These are phyloP conservation scores for Dissostichus mawsoni DNA, from an alignment of 2,113 vertebrate species.

Conservation along the genomic window DNA sequence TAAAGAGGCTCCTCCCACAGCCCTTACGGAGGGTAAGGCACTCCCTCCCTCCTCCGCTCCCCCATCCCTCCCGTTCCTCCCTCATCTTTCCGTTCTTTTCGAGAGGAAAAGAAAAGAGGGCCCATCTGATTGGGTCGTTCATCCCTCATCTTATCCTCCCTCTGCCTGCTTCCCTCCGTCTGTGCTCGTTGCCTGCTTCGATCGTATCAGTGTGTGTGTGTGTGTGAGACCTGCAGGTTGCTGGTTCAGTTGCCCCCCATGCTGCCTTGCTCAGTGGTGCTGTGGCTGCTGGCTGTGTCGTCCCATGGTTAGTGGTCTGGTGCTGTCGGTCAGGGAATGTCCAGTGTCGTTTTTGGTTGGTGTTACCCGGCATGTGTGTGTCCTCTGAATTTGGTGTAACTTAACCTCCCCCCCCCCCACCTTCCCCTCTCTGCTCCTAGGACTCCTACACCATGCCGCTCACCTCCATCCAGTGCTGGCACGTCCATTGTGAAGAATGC, in stretches of 20 bases:
- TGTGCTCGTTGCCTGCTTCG: constrained; percentile 69
- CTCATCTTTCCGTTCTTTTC: constrained; percentile 75
- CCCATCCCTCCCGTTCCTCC: constrained; percentile 68
- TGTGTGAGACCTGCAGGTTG: constrained; percentile 59
- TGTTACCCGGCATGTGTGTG: constrained; percentile 5
- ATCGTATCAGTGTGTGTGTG: constrained; percentile 50
- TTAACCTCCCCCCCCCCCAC: fast-evolving
- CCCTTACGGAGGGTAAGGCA: constrained; percentile 86
- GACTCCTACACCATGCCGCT: constrained; percentile 98
- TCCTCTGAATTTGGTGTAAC: not conserved
- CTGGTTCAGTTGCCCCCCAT: constrained; percentile 49
- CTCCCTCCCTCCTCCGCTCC: constrained; percentile 69
- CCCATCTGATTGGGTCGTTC: constrained; percentile 46
- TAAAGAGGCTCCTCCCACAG: constrained; percentile 85
- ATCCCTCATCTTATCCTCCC: constrained; percentile 78
- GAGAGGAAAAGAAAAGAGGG: constrained; percentile 64
- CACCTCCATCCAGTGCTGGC: constrained; percentile 99
- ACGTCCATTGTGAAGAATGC: constrained; percentile 99
- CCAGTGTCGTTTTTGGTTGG: constrained; percentile 32
- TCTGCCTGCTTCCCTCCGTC: constrained; percentile 63
- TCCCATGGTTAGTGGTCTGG: constrained; percentile 67
- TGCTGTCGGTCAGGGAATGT: constrained; percentile 53
- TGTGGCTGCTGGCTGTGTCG: constrained; percentile 74
- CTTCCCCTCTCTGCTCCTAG: constrained; percentile 72
- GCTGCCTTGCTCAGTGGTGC: constrained; percentile 75